Evolutionary conservation across 1,140 invertebrate species (phyloP).

Genomic region (Calycopis cecrops): DNA sequence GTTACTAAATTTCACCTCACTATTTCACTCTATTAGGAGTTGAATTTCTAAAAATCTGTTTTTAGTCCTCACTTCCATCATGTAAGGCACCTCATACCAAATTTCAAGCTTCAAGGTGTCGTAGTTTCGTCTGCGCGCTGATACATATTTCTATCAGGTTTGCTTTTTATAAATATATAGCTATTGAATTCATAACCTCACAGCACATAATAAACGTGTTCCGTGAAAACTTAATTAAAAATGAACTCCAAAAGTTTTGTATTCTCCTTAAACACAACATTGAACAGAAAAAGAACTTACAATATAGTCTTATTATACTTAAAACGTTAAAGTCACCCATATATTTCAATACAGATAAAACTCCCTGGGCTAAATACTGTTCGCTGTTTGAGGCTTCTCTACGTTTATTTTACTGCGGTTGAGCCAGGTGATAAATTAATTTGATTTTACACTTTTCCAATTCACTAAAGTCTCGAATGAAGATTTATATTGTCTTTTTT

Average conservation of each 20-base stretch:
- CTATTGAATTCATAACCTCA: too few relatives aligned
- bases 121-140: too few relatives aligned
- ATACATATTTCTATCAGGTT: too few relatives aligned
- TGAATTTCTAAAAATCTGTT: too few relatives aligned
- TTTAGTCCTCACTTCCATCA: too few relatives aligned
- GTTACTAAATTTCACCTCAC: too few relatives aligned
- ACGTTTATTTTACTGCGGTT: slow-evolving; percentile 7
- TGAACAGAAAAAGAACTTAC: slow-evolving; percentile 4
- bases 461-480: slow-evolving; percentile 7
- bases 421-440: slow-evolving; percentile 10
- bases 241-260: neutral
- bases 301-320: slow-evolving; percentile 1
- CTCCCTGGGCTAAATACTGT: slow-evolving; percentile 2
- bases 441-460: slow-evolving; percentile 8
- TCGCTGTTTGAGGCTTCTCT: neutral
- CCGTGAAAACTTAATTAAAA: too few relatives aligned
- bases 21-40: too few relatives aligned
- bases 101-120: too few relatives aligned
- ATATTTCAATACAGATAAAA: slow-evolving; percentile 11
- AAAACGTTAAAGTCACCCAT: slow-evolving; percentile 4
- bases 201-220: too few relatives aligned
- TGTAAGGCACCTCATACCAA: too few relatives aligned
- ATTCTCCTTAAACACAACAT: neutral
- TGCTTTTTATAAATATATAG: too few relatives aligned
- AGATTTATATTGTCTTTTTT: slow-evolving; percentile 28